phyloP scores from a whole-genome alignment of 2,113 vertebrate genomes.

The Willisornis vidua region DNA sequence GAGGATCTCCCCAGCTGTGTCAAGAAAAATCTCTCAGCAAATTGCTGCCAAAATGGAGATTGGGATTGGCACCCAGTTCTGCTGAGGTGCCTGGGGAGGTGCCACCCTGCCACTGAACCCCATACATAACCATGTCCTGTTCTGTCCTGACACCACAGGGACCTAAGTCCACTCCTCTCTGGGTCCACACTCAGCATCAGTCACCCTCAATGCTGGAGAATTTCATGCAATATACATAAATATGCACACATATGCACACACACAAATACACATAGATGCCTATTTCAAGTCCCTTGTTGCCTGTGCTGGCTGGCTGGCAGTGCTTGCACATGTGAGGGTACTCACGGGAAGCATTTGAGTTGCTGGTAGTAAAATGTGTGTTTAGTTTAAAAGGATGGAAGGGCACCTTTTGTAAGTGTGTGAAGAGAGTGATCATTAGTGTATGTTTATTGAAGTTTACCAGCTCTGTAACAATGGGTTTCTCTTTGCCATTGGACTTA shows the following conservation, averaged over 20 bases:
- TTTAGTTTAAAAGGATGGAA: not conserved
- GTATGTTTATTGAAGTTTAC: slow-evolving; percentile 6
- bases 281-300: not conserved
- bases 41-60: not conserved
- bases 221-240: not conserved
- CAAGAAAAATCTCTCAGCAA: not conserved
- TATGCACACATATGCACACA: too few relatives aligned
- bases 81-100: not conserved
- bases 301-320: not conserved
- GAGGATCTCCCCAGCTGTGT: not conserved
- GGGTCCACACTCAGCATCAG: not conserved
- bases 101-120: not conserved
- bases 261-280: not conserved
- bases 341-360: not conserved
- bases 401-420: not conserved
- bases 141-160: not conserved
- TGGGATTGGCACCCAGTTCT: not conserved
- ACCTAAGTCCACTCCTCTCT: not conserved
- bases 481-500: slow-evolving; percentile 10
- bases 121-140: rapidly evolving
- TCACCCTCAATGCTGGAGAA: not conserved
- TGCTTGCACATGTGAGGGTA: rapidly evolving
- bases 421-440: slow-evolving; percentile 11
- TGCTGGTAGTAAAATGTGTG: not conserved
- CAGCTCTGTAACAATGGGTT: slow-evolving; percentile 15